These are phyloP conservation scores for Sussaba pulchella DNA, from an alignment of 2,888 invertebrate species.

Conservation along the genomic window DNA sequence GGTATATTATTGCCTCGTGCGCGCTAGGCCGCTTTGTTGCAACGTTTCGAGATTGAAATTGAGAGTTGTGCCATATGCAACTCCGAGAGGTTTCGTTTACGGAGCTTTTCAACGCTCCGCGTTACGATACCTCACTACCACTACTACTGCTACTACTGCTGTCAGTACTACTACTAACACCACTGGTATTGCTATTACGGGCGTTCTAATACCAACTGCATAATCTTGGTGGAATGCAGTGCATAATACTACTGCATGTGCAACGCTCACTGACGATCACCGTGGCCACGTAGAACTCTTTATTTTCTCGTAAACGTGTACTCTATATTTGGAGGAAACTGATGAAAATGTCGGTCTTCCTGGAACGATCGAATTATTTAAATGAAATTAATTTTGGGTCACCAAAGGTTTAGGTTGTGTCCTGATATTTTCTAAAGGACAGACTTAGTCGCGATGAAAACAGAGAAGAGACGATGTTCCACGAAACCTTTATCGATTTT, in stretches of 20 bases:
- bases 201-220: constrained; percentile 57
- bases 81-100: constrained; percentile 20
- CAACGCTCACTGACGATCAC: constrained; percentile 48
- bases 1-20: constrained; percentile 12
- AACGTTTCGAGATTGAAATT: constrained; percentile 58
- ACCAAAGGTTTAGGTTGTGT: no score
- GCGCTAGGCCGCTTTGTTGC: constrained; percentile 24
- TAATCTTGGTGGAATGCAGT: constrained; percentile 63
- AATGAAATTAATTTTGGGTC: no score
- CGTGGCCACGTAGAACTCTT: constrained; percentile 42
- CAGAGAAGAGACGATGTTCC: no score
- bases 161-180: background rate
- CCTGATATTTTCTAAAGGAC: no score
- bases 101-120: constrained; percentile 8
- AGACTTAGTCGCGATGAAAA: no score
- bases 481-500: no score
- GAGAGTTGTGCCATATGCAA: constrained; percentile 58
- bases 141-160: background rate
- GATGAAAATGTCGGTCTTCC: no score
- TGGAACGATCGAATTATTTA: no score
- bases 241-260: constrained; percentile 39
- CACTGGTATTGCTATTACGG: background rate
- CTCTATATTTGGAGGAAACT: background rate
- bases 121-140: background rate
- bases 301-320: constrained; percentile 1